These are phyloP conservation scores for Mellilla xanthometata DNA, from an alignment of 2,888 invertebrate species.

Conservation along the genomic window DNA sequence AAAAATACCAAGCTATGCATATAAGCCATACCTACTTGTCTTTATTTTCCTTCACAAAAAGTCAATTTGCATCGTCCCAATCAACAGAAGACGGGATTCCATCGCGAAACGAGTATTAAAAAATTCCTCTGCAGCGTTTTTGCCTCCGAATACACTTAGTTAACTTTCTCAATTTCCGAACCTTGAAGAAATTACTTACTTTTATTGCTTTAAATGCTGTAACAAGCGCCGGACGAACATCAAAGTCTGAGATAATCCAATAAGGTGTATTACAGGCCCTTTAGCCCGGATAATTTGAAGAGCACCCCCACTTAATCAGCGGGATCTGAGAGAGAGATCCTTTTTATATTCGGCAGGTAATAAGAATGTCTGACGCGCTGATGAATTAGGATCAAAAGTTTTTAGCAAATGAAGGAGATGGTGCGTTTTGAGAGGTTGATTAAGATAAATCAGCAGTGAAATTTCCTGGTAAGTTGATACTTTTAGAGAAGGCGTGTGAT, in stretches of 20 bases:
- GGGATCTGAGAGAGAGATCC: constrained; percentile 46
- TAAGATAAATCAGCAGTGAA: constrained; percentile 22
- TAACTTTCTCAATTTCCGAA: constrained; percentile 61
- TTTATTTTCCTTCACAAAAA: constrained; percentile 8
- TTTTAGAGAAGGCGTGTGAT: too few species aligned
- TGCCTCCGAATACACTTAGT: constrained; percentile 43
- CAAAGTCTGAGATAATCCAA: constrained; percentile 75
- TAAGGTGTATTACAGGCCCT: constrained; percentile 68
- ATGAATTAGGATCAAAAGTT: constrained; percentile 55
- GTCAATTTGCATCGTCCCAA: constrained; percentile 35
- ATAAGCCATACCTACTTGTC: not conserved
- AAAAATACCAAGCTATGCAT: too few species aligned
- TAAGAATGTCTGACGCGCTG: constrained; percentile 50
- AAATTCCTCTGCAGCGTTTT: constrained; percentile 26
- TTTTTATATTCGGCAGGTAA: constrained; percentile 65
- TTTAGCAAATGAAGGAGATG: constrained; percentile 27
- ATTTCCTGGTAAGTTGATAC: too few species aligned
- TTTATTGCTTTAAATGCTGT: constrained; percentile 69
- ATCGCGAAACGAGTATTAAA: constrained; percentile 13
- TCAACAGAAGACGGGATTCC: constrained; percentile 19
- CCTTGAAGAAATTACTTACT: constrained; percentile 68
- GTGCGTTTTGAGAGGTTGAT: constrained; percentile 29
- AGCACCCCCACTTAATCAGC: constrained; percentile 65
- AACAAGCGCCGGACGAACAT: constrained; percentile 58
- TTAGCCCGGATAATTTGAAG: constrained; percentile 61